These are phyloP conservation scores for Mixornis gularis DNA, from an alignment of 2,113 vertebrate genomes.

Conservation along the genomic window DNA sequence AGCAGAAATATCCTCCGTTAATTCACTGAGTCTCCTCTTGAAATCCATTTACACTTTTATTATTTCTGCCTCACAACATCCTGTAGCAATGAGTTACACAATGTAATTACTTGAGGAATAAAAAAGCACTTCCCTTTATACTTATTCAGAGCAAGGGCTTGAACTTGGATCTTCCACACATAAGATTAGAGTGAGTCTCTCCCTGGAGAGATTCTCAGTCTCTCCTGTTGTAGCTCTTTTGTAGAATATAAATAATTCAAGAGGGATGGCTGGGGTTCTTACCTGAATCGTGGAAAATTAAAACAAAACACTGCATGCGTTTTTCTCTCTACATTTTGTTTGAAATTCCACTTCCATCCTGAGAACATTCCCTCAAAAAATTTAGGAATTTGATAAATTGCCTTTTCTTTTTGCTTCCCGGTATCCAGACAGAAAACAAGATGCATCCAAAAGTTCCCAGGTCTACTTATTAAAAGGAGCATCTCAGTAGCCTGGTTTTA, in stretches of 20 bases:
- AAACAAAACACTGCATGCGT: not conserved
- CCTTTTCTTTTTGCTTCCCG: not conserved
- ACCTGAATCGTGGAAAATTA: not conserved
- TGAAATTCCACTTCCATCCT: not conserved
- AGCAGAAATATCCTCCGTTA: constrained; percentile 9
- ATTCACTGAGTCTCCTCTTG: not conserved
- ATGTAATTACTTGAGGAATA: constrained; percentile 39
- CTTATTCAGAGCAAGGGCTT: constrained; percentile 22
- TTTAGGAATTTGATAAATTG: not conserved
- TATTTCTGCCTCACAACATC: constrained; percentile 54
- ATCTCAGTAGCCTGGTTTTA: not conserved
- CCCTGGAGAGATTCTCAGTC: not conserved
- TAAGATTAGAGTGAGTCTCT: not conserved
- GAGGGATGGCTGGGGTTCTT: not conserved
- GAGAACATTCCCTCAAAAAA: not conserved
- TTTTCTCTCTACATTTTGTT: not conserved
- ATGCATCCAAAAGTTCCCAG: not conserved
- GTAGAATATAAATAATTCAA: not conserved
- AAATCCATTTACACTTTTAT: constrained; percentile 17
- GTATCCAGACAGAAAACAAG: not conserved
- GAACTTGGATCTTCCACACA: constrained; percentile 19
- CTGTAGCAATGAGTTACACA: constrained; percentile 27
- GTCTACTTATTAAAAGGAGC: not conserved
- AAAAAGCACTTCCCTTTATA: constrained; percentile 42
- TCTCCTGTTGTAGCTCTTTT: not conserved